Base-by-base conservation (phyloP, 2,888 invertebrate genomes). In the Archips xylosteana region DNA sequence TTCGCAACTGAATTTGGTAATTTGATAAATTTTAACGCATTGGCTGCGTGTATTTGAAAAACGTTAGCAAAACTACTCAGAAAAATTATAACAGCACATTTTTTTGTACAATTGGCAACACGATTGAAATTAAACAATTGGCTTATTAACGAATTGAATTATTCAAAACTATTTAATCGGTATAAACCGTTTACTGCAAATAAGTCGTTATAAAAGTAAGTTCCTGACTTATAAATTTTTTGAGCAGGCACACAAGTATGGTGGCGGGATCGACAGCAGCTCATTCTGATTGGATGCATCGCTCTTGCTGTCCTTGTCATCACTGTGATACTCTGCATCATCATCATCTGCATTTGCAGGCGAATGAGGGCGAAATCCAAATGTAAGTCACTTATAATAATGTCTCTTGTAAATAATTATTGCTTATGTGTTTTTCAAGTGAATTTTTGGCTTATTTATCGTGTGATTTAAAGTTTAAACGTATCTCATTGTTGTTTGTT, bases 321-420 rank as follows among this genome's bases (percentile, higher is more conserved):
- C 80, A 95, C 97, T 63, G 96, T 98, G 76, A 96, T 98, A 80
- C 96, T 98, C 74, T 97, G 98, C 92, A 96, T 97, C 89, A 96
- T 97, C 86, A 97, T 98, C 87, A 96, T 97, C 87, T 96, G 98
- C 87, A 96, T 98, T 81, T 98, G 98, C 89, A 95, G 98, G 80
- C 96, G 97, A 81, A 97, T 97, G 95, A 95, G 97, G 82, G 96
- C 96, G 69, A 96, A 96, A 80, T 96, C 96, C 81, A 97, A 97
- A 96, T 97, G 97, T 97, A 95, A 97, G 97, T 96, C 54, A 61
- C 70, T 15, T 61, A 15, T 71, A 54, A 32, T 51, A n/a, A 8
- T 23, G 12, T 47, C n/a, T 45, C 3, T 23, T 39, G 32, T 8
- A 54, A 49, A 51, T 68, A 57, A 10, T 47, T 57, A 45, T 68